Evolutionary conservation across 2,888 invertebrate genomes (phyloP), one percentile per base, ranked within the genome.

Genomic region (Mellilla xanthometata): DNA sequence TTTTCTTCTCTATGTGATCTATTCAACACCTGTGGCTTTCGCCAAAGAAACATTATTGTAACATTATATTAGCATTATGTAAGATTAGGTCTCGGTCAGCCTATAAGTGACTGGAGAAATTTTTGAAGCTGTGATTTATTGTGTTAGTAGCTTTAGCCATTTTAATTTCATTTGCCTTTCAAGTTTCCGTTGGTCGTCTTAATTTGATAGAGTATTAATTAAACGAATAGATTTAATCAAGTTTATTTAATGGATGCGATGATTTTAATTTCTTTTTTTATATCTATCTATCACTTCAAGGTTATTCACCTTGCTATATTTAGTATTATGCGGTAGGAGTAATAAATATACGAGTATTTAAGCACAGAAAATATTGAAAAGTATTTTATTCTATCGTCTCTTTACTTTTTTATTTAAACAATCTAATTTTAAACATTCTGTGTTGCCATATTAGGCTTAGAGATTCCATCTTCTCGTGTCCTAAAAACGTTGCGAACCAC

Each of bases 81-180:
- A 84, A 84, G 59, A 49, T 60, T 59, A 76, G 85, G 83, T 83
- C 84, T 85, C 72, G 85, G 83, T 72, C 84, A 80, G 38, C 45
- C 58, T 71, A 78, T 75, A 75, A 75, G 61, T 56, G 49, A 49
- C 49, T 45, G 43, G 67, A 62, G 70, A 72, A 67, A 68, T 64
- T 68, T 62, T 48, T 45, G 32, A 43, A 49, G 51, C 52, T 53
- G 58, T 68, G 65, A 68, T 54, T 57, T 50, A 60, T 45, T 31
- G 48, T 12, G 7, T 26, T 13, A 3, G 2, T 11, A 26, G 5
- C 31, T 24, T 24, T 40, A 35, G 12, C 57, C 52, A 51, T 50
- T 39, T 47, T 28, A 38, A 36, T 40, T 52, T 43, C 12, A 38
- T 26, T 50, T 40, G 1, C 44, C 43, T 52, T 45, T 52, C 51